Conservation (phyloP, 2,113 vertebrate species). For the Aegotheles bennettii region DNA sequence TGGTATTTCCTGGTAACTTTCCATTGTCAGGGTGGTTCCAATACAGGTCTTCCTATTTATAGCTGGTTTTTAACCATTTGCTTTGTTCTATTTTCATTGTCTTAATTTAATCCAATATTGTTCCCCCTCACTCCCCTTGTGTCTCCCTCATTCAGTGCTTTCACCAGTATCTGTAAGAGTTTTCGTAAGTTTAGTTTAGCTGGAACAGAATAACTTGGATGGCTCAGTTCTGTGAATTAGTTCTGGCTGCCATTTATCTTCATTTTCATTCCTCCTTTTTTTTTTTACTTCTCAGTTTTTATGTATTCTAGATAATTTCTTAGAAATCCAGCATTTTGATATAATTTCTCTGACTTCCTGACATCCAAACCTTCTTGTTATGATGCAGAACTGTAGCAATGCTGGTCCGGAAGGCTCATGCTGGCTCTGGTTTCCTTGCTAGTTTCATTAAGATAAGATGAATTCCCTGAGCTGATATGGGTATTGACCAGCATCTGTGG, state of each 20-base stretch:
- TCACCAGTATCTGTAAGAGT: not conserved
- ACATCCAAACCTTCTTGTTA: accelerated
- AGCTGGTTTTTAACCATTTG: not conserved
- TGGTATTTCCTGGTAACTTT: not conserved
- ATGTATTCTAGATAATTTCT: not conserved
- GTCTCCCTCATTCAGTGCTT: not conserved
- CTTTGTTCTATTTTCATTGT: not conserved
- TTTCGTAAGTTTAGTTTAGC: not conserved
- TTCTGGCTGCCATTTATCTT: not conserved
- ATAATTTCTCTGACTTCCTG: not conserved
- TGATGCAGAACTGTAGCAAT: not conserved
- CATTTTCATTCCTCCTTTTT: too few relatives aligned
- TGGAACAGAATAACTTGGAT: not conserved
- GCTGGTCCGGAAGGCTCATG: not conserved
- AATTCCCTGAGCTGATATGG: not conserved
- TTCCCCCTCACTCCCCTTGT: not conserved
- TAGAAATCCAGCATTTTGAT: not conserved
- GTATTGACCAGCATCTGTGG: not conserved
- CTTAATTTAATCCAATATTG: not conserved
- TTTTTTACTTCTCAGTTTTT: not conserved
- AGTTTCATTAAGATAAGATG: not conserved
- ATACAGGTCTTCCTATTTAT: not conserved
- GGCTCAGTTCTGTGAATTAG: not conserved
- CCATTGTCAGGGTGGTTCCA: not conserved
- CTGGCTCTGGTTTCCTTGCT: not conserved